Conservation (phyloP, 2,797 vertebrate genomes). For the Brotula barbata region DNA sequence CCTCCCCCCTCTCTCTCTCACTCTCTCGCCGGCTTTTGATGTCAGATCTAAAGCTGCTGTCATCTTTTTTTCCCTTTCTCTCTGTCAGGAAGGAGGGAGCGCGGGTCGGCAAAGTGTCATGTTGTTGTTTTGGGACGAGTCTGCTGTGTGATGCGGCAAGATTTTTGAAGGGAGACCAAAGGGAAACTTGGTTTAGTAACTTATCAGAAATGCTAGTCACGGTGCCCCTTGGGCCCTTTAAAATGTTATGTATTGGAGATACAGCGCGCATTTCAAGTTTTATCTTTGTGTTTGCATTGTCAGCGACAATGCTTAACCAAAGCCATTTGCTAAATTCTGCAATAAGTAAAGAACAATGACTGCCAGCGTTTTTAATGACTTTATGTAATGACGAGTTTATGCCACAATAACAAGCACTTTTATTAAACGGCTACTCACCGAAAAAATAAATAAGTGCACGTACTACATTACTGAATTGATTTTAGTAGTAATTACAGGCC, state of each 20-base stretch:
- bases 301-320: neutral
- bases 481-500: too few relatives aligned
- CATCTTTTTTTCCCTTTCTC: conserved; percentile 60
- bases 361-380: neutral
- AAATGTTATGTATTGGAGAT: conserved; percentile 42
- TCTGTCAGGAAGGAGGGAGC: conserved; percentile 65
- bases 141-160: conserved; percentile 73
- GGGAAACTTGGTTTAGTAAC: conserved; percentile 59
- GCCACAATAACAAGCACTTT: too few relatives aligned
- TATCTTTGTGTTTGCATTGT: conserved; percentile 5
- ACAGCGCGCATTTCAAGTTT: conserved; percentile 11
- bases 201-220: conserved; percentile 65
- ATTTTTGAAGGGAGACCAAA: conserved; percentile 75
- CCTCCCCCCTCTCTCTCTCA: conserved; percentile 43
- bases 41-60: conserved; percentile 79
- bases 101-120: conserved; percentile 71
- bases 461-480: too few relatives aligned
- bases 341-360: conserved; percentile 8
- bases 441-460: too few relatives aligned
- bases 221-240: conserved; percentile 38
- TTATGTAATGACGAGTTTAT: too few relatives aligned
- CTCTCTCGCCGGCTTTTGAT: conserved; percentile 72
- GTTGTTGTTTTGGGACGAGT: conserved; percentile 76
- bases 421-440: too few relatives aligned
- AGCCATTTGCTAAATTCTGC: conserved; percentile 15